Evolutionary conservation across 2,888 invertebrate species (phyloP).

Genomic region (Volucella inanis): DNA sequence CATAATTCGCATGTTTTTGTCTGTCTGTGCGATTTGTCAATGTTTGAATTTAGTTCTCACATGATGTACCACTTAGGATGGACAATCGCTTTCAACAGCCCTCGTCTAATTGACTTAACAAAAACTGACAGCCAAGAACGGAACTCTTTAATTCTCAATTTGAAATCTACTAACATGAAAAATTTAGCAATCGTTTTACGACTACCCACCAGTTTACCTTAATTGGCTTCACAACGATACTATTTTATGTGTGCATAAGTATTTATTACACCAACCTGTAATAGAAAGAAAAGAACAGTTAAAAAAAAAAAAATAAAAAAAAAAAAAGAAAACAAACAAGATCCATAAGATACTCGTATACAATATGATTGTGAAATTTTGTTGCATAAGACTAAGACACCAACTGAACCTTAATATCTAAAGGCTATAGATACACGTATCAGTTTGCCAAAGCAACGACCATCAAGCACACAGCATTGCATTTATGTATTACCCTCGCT

Average conservation of each 20-base stretch:
- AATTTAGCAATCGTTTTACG: conserved; percentile 21
- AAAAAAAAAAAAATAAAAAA: conserved; percentile 22
- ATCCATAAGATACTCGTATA: neutral
- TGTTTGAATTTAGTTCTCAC: conserved; percentile 34
- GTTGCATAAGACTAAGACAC: conserved; percentile 11
- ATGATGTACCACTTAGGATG: conserved; percentile 23
- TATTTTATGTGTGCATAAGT: neutral
- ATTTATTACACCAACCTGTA: conserved; percentile 18
- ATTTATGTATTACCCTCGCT: neutral
- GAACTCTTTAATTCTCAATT: conserved; percentile 22
- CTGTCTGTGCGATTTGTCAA: neutral
- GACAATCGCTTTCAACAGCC: neutral
- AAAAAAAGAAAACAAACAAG: neutral
- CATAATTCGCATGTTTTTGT: neutral
- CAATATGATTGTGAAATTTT: conserved; percentile 1
- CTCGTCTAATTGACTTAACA: neutral
- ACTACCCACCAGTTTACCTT: conserved; percentile 12
- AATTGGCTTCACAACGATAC: conserved; percentile 1
- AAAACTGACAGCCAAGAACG: neutral
- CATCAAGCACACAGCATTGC: neutral
- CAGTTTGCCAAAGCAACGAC: conserved; percentile 7
- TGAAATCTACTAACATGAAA: conserved; percentile 1
- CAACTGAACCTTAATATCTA: conserved; percentile 26
- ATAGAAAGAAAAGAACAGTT: neutral
- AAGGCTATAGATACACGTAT: conserved; percentile 2